These are phyloP conservation scores for Leucoraja ocellata DNA, from an alignment of 2,797 vertebrate species.

Conservation along the genomic window DNA sequence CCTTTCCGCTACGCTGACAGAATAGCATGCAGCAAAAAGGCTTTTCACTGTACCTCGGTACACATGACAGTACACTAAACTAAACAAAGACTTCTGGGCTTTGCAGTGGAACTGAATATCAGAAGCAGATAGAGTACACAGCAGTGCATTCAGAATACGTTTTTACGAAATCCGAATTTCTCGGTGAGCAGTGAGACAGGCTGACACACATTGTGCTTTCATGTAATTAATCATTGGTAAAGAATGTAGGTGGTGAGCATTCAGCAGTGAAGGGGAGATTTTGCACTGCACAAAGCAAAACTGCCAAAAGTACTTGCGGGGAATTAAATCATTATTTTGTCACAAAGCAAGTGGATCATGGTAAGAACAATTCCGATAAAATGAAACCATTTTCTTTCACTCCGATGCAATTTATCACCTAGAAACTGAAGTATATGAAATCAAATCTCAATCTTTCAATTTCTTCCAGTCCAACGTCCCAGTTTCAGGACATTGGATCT, in stretches of 20 bases:
- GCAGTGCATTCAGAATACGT: too few relatives aligned
- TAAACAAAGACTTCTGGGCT: too few relatives aligned
- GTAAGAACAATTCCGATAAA: background rate
- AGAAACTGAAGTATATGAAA: constrained; percentile 24
- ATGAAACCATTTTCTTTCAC: constrained; percentile 2
- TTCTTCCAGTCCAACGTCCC: constrained; percentile 26
- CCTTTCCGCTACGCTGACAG: too few relatives aligned
- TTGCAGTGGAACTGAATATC: too few relatives aligned
- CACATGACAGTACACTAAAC: too few relatives aligned
- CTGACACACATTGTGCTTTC: background rate
- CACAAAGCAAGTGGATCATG: background rate
- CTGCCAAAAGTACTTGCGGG: background rate
- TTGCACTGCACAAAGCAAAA: background rate
- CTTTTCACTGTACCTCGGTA: too few relatives aligned
- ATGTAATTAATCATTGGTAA: background rate
- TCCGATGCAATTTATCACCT: constrained; percentile 13
- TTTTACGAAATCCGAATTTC: too few relatives aligned
- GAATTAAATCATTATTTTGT: constrained; percentile 6
- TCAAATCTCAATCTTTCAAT: constrained; percentile 33
- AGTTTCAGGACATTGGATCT: constrained; percentile 13
- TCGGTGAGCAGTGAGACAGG: background rate
- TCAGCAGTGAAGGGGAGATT: background rate
- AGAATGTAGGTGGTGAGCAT: background rate
- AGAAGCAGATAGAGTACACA: too few relatives aligned
- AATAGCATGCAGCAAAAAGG: too few relatives aligned